phyloP scores from a whole-genome alignment of 2,888 invertebrate genomes.

The Myathropa florea region DNA sequence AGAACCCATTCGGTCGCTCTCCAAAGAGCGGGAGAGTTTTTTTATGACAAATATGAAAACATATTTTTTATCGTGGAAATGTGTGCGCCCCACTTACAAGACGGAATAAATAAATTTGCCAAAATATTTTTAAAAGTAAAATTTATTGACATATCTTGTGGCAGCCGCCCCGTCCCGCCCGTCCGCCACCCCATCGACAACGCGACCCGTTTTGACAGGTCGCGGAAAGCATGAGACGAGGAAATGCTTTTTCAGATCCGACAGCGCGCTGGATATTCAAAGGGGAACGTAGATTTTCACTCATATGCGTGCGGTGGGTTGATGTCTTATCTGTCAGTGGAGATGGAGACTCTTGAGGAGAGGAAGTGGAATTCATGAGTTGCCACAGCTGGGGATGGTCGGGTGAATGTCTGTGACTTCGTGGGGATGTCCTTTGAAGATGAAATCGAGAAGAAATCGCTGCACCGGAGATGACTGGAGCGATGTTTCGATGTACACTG shows the following conservation, averaged over 20 bases:
- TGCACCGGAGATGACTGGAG: not conserved
- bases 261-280: constrained; percentile 12
- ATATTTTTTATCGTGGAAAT: constrained; percentile 63
- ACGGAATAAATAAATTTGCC: constrained; percentile 65
- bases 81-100: constrained; percentile 32
- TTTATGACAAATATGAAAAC: constrained; percentile 61
- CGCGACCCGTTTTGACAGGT: constrained; percentile 2
- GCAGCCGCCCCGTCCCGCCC: not conserved
- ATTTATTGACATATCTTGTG: constrained; percentile 59
- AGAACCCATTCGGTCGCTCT: not conserved
- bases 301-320: not conserved
- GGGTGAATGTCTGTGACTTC: constrained; percentile 6
- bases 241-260: constrained; percentile 46
- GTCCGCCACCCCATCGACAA: not conserved
- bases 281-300: constrained; percentile 44
- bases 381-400: constrained; percentile 28
- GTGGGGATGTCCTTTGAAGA: constrained; percentile 4
- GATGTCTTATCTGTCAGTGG: constrained; percentile 8
- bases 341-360: not conserved
- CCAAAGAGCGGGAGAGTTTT: not conserved
- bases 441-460: not conserved
- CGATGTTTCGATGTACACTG: not conserved
- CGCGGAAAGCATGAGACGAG: not conserved
- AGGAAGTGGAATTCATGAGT: not conserved
- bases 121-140: constrained; percentile 68